These are phyloP conservation scores for Gallinago undulata DNA, from an alignment of 2,113 vertebrate genomes.

Conservation along the genomic window DNA sequence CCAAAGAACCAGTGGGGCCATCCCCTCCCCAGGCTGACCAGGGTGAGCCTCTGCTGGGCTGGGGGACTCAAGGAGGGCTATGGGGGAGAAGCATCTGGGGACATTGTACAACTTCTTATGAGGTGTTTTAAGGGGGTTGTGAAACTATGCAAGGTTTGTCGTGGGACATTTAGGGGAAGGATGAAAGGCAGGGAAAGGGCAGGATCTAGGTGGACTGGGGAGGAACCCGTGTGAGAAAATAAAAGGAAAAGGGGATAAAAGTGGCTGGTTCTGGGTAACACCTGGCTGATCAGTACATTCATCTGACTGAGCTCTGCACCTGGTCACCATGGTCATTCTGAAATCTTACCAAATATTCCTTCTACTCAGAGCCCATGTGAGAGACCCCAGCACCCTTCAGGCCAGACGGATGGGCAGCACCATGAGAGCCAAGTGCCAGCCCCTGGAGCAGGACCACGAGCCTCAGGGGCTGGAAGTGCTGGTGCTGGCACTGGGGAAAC, in stretches of 20 bases:
- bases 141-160: not conserved
- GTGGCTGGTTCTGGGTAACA: not conserved
- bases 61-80: rapidly evolving
- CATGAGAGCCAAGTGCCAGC: rapidly evolving
- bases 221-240: not conserved
- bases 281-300: not conserved
- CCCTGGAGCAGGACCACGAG: not conserved
- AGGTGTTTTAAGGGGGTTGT: not conserved
- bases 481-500: not conserved
- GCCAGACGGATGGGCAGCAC: not conserved
- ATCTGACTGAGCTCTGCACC: not conserved
- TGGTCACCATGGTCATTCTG: not conserved
- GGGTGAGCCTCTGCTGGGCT: not conserved
- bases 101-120: rapidly evolving
- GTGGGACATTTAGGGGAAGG: not conserved
- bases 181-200: not conserved
- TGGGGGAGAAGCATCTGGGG: not conserved
- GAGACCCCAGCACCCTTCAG: not conserved
- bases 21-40: not conserved
- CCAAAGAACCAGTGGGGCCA: not conserved
- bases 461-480: not conserved
- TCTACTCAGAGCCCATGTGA: not conserved
- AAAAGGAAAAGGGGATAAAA: not conserved
- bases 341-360: not conserved
- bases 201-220: not conserved